Percentiles rank a stretch among this genome's conserved stretches.
These are phyloP conservation scores for Zophobas atratus DNA, from an alignment of 1,140 invertebrate species.

Conservation along the genomic window DNA sequence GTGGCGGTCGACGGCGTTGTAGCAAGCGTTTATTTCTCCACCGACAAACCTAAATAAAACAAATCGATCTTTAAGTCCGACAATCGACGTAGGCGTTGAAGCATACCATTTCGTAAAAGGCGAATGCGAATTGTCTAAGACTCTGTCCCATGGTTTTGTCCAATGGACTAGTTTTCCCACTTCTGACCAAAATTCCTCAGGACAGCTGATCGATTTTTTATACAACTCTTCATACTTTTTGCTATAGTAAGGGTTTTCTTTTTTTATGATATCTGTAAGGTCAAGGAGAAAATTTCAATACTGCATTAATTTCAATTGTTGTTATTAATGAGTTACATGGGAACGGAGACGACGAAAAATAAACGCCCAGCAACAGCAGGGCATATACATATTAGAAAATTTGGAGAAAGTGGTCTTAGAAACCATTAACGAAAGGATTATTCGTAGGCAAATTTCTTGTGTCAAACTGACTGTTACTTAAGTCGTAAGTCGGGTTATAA, in stretches of 20 bases:
- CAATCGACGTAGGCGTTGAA: neutral
- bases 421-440: too few relatives aligned
- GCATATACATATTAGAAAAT: too few relatives aligned
- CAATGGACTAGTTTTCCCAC: constrained; percentile 82
- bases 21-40: constrained; percentile 92
- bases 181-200: constrained; percentile 91
- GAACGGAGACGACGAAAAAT: too few relatives aligned
- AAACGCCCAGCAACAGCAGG: too few relatives aligned
- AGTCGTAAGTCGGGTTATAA: too few relatives aligned
- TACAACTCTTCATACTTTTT: constrained; percentile 78
- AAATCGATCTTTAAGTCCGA: neutral
- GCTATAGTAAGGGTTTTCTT: constrained; percentile 61
- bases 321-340: too few relatives aligned
- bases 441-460: too few relatives aligned
- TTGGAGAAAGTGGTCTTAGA: too few relatives aligned
- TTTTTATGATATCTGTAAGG: constrained; percentile 33
- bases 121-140: constrained; percentile 86
- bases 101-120: constrained; percentile 92
- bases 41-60: constrained; percentile 82
- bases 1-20: constrained; percentile 94
- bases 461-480: too few relatives aligned
- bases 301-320: neutral
- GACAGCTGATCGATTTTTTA: constrained; percentile 80
- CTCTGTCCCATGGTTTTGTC: constrained; percentile 87
- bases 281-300: constrained; percentile 13